A percentile compares a stretch with the other conserved stretches of the same genome.
Evolutionary conservation across 2,888 invertebrate genomes (phyloP).

Genomic region (Electrophaes corylata): DNA sequence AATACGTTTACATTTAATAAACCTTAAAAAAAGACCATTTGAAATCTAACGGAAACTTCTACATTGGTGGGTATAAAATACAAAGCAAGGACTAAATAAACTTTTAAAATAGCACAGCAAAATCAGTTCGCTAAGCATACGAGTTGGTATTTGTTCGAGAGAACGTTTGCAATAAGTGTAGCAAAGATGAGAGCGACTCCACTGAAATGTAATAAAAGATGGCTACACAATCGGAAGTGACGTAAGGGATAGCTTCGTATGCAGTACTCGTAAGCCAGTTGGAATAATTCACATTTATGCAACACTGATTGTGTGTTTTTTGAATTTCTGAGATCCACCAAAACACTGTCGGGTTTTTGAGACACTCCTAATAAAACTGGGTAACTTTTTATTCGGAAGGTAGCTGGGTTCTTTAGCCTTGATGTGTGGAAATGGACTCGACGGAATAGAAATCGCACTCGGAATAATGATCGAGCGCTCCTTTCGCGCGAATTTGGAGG

Average conservation of each 20-base stretch:
- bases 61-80: background rate
- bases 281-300: conserved; percentile 55
- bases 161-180: conserved; percentile 48
- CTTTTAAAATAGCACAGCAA: conserved; percentile 47
- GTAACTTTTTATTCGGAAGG: conserved; percentile 29
- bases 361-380: conserved; percentile 52
- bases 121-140: conserved; percentile 58
- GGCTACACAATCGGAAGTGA: conserved; percentile 49
- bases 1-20: too few species aligned
- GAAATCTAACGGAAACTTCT: background rate
- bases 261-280: conserved; percentile 50
- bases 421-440: conserved; percentile 48
- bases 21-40: background rate
- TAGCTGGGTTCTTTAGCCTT: conserved; percentile 29
- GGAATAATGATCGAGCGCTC: conserved; percentile 55
- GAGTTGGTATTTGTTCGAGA: conserved; percentile 36
- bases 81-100: background rate
- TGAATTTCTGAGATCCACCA: conserved; percentile 40
- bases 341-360: conserved; percentile 42
- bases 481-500: conserved; percentile 42
- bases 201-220: conserved; percentile 43
- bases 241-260: conserved; percentile 48
- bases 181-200: conserved; percentile 45
- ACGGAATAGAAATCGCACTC: conserved; percentile 55
- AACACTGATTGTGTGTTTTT: conserved; percentile 37